phyloP scores from a whole-genome alignment of 2,113 vertebrate species.

The Neotragus moschatus region DNA sequence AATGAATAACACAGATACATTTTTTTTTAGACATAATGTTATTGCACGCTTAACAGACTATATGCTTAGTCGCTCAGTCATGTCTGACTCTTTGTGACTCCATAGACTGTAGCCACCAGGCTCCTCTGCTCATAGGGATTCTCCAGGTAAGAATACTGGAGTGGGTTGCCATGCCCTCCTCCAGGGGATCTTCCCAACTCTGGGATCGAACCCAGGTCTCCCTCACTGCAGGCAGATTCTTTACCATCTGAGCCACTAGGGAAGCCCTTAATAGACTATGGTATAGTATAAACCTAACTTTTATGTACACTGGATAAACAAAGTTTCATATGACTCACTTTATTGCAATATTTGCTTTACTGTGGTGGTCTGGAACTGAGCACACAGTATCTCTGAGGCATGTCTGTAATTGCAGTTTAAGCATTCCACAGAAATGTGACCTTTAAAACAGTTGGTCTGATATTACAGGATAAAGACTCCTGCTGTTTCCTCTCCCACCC shows the following conservation, averaged over 20 bases:
- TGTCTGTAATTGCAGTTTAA: neutral
- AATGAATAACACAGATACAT: neutral
- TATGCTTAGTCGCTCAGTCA: neutral
- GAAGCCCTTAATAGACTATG: neutral
- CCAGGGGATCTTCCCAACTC: neutral
- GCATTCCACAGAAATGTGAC: neutral
- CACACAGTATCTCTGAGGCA: neutral
- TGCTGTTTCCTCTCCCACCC: neutral
- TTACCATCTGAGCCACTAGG: neutral
- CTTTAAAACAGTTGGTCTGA: neutral
- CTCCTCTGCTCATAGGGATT: neutral
- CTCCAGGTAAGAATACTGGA: neutral
- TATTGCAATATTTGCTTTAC: neutral
- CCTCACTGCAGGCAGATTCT: neutral
- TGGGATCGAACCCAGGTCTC: neutral
- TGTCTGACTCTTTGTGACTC: neutral
- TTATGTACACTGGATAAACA: neutral
- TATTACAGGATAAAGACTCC: neutral
- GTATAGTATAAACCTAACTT: neutral
- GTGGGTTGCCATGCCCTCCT: neutral
- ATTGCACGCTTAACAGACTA: neutral
- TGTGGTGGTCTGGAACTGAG: neutral
- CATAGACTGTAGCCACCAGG: neutral
- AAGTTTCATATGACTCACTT: neutral
- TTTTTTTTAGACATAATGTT: neutral